Base-by-base conservation (phyloP, 2,113 vertebrate genomes). In the Marmota flaviventris region DNA sequence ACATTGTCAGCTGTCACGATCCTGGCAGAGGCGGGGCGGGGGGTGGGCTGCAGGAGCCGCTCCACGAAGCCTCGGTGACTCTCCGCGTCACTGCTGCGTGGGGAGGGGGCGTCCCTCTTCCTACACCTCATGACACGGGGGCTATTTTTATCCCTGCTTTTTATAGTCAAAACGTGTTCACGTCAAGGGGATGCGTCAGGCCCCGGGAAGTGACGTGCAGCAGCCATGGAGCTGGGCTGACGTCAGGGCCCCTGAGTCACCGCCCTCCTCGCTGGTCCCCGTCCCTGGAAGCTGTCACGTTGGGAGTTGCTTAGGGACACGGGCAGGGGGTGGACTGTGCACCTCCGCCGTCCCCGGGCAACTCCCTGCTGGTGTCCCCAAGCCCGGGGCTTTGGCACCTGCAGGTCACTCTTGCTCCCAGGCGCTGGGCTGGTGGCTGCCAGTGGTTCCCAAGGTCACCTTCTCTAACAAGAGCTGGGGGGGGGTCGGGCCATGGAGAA, bases 111-210 rank as follows among this genome's bases (percentile, higher is more conserved):
- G 61, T 87, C 94, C 89, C 75, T 94, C 63, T 91, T 93, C 79
- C 65, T 77, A 22, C 8, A 20, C 88, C 85, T 93, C 2, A 0
- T 58, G 95, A 96, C 85, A 34, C 45, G 20, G 22, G 18, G 75
- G 72, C 76, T 97, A 98, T 96, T 98, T 97, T 97, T 98, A 97
- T 76, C 78, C 9, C 45, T 42, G 92, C 86, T 96, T 96, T 97
- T 98, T 90, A 95, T 93, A 96, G 90, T 42, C 72, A 48, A 91
- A 89, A 63, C 20, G 0, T 20, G 70, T 89, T 91, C 79, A n/a
- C 73, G 75, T 96, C 96, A 95, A 69, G 89, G 87, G 61, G 81
- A 70, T 32, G n/a, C 18, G 53, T 78, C 94, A 83, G 86, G 83
- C 53, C 90, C 89, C 61, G 45, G 87, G 92, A 69, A 79, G 82